Percentiles rank a stretch among this genome's conserved stretches.
Evolutionary conservation across 2,797 vertebrate genomes (phyloP).

Genomic region (Euthynnus affinis): DNA sequence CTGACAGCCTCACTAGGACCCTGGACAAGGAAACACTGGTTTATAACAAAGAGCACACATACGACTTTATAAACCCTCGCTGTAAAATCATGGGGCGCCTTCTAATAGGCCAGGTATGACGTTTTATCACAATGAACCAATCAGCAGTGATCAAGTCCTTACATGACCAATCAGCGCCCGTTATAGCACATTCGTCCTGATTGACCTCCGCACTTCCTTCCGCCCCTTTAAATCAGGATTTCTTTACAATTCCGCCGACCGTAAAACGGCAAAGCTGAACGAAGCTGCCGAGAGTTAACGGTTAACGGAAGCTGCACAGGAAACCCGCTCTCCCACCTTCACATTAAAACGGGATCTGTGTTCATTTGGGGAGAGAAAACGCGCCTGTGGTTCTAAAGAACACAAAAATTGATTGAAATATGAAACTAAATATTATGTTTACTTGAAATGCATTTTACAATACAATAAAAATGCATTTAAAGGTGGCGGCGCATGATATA

Average conservation of each 20-base stretch:
- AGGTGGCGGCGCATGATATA: rapidly evolving
- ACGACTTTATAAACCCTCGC: not conserved
- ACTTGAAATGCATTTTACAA: not conserved
- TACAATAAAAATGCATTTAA: not conserved
- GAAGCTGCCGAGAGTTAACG: constrained; percentile 11
- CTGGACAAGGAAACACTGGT: not conserved
- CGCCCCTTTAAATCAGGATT: constrained; percentile 62
- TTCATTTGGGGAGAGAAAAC: not conserved
- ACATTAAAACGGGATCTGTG: constrained; percentile 8
- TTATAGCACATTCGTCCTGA: constrained; percentile 64
- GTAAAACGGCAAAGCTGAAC: not conserved
- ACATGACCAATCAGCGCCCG: constrained; percentile 35
- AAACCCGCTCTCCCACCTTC: not conserved
- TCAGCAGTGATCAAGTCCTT: not conserved
- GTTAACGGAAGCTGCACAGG: not conserved
- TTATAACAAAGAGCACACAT: not conserved
- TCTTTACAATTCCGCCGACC: constrained; percentile 33
- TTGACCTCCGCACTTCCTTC: constrained; percentile 73
- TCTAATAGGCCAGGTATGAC: not conserved
- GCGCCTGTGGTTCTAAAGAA: not conserved
- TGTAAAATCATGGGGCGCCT: not conserved
- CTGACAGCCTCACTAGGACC: too few species aligned
- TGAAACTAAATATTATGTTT: rapidly evolving
- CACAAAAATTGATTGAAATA: not conserved
- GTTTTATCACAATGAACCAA: constrained; percentile 3